Evolutionary conservation across 92 coral and sea anemone species (phyloP).

Genomic region (Micromussa lordhowensis): DNA sequence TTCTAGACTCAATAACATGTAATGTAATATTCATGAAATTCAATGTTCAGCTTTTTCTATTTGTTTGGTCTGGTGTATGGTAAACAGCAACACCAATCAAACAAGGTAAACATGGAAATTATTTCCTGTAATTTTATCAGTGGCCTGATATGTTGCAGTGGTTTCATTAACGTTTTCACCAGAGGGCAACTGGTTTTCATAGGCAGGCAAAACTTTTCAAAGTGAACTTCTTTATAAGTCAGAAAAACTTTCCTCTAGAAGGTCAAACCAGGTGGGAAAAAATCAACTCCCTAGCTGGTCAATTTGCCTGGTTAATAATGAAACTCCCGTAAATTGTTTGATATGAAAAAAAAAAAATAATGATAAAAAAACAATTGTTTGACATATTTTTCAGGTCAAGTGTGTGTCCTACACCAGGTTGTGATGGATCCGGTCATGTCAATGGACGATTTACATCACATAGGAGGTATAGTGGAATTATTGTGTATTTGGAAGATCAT

Average conservation of each 20-base stretch:
- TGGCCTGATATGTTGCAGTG: background rate
- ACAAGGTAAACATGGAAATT: background rate
- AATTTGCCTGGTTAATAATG: too few relatives aligned
- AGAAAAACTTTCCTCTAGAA: too few relatives aligned
- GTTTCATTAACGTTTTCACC: too few relatives aligned
- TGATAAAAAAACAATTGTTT: too few relatives aligned
- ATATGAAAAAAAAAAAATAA: too few relatives aligned
- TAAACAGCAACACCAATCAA: background rate
- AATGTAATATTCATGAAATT: background rate
- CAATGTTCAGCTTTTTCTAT: background rate
- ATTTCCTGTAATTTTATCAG: background rate
- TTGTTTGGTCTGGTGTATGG: background rate
- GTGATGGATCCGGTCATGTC: constrained; percentile 94
- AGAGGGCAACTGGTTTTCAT: too few relatives aligned
- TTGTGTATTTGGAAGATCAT: background rate
- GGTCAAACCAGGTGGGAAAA: too few relatives aligned
- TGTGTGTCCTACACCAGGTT: constrained; percentile 95
- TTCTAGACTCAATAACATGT: background rate
- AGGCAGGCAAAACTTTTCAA: too few relatives aligned
- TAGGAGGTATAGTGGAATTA: constrained; percentile 75
- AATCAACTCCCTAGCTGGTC: too few relatives aligned
- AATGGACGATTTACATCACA: constrained; percentile 93
- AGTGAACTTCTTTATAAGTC: too few relatives aligned
- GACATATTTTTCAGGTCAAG: constrained; percentile 37
- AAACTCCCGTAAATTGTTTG: too few relatives aligned